Evolutionary conservation across 1,140 invertebrate species (phyloP), one percentile per base, ranked within the genome.

Genomic region (Brachionus plicatilis): DNA sequence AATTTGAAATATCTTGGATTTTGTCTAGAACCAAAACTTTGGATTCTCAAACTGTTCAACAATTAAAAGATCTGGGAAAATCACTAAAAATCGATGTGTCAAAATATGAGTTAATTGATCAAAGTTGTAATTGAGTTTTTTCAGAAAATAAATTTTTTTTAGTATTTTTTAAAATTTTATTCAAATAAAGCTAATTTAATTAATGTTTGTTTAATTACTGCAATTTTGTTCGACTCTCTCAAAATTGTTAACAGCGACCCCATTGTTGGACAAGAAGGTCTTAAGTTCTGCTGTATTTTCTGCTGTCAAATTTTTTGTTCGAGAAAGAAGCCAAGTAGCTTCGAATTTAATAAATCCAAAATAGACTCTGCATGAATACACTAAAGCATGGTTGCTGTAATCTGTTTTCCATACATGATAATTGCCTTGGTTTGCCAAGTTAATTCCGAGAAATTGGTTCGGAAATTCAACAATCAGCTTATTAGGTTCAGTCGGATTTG

Each of bases 391-490:
- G 12, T 33, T 60, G 53, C 9, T 65, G 9, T 65, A 82, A 47
- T 82, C 79, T 27, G 79, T 82, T 14, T 11, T 47, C 79, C 79
- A 82, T 4, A 82, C 79, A 68, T 82, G 37, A 12, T 82, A 82
- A 20, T 65, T 37, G 20, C 79, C 79, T 68, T 60, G 20, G 12
- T 68, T 82, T 43, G n/a, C 9, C 14, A 14, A 11, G n/a, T 20
- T 47, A 60, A 82, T 7, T 27, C 50, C 50, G 8, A 65, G 37
- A 45, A 82, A 37, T 37, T 43, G 14, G 29, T 45, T 60, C 14
- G 79, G 79, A 68, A 82, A 82, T 65, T 60, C 37, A 14, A 82
- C 79, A 45, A 82, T 24, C n/a, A 82, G 24, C 37, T 82, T 82
- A 27, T 82, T 82, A 8, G 79, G 79, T 68, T 82, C 79, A 20